phyloP scores from a whole-genome alignment of 2,888 invertebrate genomes.

The Halictus ligatus region DNA sequence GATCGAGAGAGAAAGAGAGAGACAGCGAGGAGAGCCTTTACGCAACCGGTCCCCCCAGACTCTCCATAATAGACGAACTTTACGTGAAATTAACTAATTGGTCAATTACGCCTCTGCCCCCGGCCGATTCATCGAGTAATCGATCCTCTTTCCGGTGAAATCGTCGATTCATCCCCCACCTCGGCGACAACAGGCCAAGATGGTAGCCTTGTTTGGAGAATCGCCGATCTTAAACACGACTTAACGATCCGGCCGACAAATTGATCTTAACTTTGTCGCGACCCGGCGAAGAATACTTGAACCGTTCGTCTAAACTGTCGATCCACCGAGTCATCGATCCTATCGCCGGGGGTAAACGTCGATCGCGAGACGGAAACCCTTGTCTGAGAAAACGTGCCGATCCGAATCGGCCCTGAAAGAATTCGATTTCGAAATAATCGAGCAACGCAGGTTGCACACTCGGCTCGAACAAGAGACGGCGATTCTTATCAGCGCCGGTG shows the following conservation, averaged over 20 bases:
- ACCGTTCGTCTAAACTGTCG: too few species aligned
- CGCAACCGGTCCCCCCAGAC: slow-evolving; percentile 50
- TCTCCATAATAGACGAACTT: slow-evolving; percentile 63
- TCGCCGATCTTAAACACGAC: neutral
- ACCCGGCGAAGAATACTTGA: too few species aligned
- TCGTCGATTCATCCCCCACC: slow-evolving; percentile 65
- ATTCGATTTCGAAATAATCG: neutral
- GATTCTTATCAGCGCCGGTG: neutral
- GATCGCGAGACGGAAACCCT: neutral
- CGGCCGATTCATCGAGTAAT: slow-evolving; percentile 65
- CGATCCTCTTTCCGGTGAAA: slow-evolving; percentile 72
- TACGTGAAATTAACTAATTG: slow-evolving; percentile 78
- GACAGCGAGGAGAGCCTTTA: neutral
- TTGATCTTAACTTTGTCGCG: neutral
- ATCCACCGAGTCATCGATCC: neutral
- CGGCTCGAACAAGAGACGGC: neutral
- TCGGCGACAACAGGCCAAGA: neutral
- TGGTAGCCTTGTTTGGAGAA: neutral
- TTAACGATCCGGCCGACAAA: neutral
- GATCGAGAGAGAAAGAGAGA: neutral
- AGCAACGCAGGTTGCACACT: neutral
- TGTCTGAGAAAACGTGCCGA: neutral
- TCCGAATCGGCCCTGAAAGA: neutral
- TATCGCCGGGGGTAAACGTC: neutral
- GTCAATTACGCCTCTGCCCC: slow-evolving; percentile 74